Evolutionary conservation across 2,113 vertebrate species (phyloP).

Genomic region (Smithornis capensis): DNA sequence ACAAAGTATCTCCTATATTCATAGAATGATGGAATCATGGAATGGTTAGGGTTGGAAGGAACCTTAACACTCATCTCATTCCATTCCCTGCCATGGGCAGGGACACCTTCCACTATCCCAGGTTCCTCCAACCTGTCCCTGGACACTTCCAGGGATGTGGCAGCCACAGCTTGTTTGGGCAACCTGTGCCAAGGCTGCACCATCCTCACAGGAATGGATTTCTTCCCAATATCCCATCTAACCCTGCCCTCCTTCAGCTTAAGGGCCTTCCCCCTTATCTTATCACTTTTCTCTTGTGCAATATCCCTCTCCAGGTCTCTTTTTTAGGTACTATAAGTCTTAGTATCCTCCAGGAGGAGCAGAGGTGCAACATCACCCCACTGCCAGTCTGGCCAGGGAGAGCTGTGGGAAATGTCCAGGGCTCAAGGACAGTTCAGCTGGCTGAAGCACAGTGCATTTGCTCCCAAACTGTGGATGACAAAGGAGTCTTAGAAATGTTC

Average conservation of each 20-base stretch:
- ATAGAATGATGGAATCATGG: background rate
- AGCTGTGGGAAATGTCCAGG: background rate
- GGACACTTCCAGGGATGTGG: background rate
- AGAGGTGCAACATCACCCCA: background rate
- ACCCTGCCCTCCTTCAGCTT: background rate
- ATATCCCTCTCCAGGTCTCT: background rate
- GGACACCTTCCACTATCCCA: background rate
- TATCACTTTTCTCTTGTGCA: background rate
- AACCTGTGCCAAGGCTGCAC: background rate
- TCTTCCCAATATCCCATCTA: background rate
- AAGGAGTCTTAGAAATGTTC: background rate
- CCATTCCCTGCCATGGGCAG: background rate
- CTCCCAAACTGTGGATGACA: background rate
- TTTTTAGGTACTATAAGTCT: background rate
- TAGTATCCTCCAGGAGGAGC: background rate
- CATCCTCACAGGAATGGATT: background rate
- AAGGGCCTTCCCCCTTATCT: background rate
- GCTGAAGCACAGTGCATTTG: fast-evolving
- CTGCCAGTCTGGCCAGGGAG: background rate
- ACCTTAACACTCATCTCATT: fast-evolving
- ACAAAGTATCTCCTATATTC: background rate
- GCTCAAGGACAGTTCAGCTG: background rate
- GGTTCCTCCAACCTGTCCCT: background rate
- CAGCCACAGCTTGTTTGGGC: background rate
- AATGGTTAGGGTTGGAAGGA: background rate